These are phyloP conservation scores for Hestina assimilis DNA, from an alignment of 1,140 invertebrate species.

Conservation along the genomic window DNA sequence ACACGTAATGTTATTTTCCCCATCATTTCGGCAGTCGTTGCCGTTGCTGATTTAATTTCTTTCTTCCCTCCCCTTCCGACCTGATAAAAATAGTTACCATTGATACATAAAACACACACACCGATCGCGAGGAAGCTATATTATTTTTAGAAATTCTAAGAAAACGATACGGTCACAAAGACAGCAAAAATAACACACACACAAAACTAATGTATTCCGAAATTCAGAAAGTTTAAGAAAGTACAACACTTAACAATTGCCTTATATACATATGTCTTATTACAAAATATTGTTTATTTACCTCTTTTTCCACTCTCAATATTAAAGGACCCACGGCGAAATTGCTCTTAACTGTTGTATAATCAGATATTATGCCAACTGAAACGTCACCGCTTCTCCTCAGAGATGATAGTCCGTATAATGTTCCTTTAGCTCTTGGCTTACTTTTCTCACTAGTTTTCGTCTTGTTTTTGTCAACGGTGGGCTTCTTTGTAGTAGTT, in stretches of 20 bases:
- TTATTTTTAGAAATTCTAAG: no score
- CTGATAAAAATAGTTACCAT: constrained; percentile 63
- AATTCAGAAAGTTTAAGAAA: no score
- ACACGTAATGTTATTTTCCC: constrained; percentile 88
- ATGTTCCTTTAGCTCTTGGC: constrained; percentile 85
- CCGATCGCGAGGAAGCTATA: no score
- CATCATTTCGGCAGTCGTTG: constrained; percentile 90
- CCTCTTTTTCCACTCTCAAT: constrained; percentile 89
- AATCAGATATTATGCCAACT: constrained; percentile 87
- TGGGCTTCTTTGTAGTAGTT: constrained; percentile 62
- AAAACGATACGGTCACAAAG: no score
- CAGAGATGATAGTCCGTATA: constrained; percentile 87
- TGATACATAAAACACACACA: no score
- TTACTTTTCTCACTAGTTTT: constrained; percentile 77
- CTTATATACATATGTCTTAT: constrained; percentile 6
- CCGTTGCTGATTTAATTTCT: constrained; percentile 88
- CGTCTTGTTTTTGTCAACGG: constrained; percentile 69
- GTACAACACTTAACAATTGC: no score
- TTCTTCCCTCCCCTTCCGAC: constrained; percentile 88
- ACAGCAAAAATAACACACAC: no score
- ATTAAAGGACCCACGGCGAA: constrained; percentile 88
- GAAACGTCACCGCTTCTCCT: constrained; percentile 87
- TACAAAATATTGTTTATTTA: constrained; percentile 38
- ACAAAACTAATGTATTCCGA: no score
- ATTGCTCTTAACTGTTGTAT: constrained; percentile 89